phyloP scores from a whole-genome alignment of 2,888 invertebrate species.

The Dynastes hyllus region DNA sequence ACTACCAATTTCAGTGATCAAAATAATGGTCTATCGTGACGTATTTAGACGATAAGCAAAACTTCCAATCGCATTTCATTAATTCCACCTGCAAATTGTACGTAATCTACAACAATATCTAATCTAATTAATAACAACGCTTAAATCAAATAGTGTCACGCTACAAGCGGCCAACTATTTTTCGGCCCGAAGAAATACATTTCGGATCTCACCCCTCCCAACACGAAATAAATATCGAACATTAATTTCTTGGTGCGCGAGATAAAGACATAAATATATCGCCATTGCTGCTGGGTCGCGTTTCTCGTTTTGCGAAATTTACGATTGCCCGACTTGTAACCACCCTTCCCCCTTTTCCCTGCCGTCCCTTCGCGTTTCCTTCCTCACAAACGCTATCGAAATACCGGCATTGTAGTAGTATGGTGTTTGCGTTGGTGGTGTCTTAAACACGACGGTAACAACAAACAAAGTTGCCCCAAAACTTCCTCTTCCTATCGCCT shows the following conservation, averaged over 20 bases:
- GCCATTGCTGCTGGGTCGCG: conserved; percentile 16
- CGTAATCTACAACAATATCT: conserved; percentile 1
- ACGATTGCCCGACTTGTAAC: conserved; percentile 8
- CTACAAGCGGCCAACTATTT: conserved; percentile 5
- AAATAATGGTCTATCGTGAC: no score
- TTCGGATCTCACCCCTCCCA: not conserved
- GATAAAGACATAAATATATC: conserved; percentile 45
- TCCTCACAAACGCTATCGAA: not conserved
- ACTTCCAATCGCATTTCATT: no score
- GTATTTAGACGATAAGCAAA: no score
- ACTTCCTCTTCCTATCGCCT: conserved; percentile 21
- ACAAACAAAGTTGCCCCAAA: conserved; percentile 30
- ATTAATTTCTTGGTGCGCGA: conserved; percentile 42
- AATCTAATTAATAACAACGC: conserved; percentile 14
- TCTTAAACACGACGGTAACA: conserved; percentile 36
- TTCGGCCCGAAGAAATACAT: not conserved
- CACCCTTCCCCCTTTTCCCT: not conserved
- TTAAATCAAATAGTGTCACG: conserved; percentile 3
- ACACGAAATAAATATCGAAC: conserved; percentile 42
- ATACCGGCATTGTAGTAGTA: not conserved
- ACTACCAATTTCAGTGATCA: no score
- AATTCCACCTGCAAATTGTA: conserved; percentile 13
- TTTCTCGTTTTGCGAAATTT: conserved; percentile 34
- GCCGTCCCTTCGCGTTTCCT: not conserved
- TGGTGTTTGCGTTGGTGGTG: conserved; percentile 4